Evolutionary conservation across 2,888 invertebrate genomes (phyloP).

Genomic region (Torymus texanus): DNA sequence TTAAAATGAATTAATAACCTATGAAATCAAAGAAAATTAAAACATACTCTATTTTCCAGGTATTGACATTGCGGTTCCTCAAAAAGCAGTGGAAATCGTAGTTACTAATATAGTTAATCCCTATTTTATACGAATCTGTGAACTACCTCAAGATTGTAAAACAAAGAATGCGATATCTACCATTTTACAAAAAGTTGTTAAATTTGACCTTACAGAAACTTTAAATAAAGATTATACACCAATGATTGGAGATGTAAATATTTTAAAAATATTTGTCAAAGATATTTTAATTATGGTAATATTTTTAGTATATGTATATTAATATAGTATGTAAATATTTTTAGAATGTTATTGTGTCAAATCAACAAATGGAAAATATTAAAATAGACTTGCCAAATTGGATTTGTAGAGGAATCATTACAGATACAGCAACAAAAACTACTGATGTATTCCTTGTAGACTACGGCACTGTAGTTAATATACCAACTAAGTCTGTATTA

Average conservation of each 20-base stretch:
- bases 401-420: conserved; percentile 61
- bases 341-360: too few relatives aligned
- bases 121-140: conserved; percentile 62
- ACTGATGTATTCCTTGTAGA: conserved; percentile 61
- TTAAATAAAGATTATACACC: conserved; percentile 3
- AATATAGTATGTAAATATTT: too few relatives aligned
- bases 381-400: conserved; percentile 58
- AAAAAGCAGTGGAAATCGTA: conserved; percentile 60
- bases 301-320: conserved; percentile 35
- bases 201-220: neutral
- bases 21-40: too few relatives aligned
- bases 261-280: conserved; percentile 2
- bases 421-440: conserved; percentile 35
- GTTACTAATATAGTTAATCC: conserved; percentile 66
- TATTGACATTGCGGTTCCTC: conserved; percentile 31
- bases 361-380: neutral
- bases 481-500: conserved; percentile 57
- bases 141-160: conserved; percentile 51
- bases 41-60: too few relatives aligned
- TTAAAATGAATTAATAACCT: too few relatives aligned
- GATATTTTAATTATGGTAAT: neutral
- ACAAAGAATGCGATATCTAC: conserved; percentile 54
- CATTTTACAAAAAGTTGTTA: conserved; percentile 49
- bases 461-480: conserved; percentile 59
- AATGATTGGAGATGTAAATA: conserved; percentile 50